Conservation (phyloP, 2,888 invertebrate genomes). For the Rhogogaster chlorosoma region DNA sequence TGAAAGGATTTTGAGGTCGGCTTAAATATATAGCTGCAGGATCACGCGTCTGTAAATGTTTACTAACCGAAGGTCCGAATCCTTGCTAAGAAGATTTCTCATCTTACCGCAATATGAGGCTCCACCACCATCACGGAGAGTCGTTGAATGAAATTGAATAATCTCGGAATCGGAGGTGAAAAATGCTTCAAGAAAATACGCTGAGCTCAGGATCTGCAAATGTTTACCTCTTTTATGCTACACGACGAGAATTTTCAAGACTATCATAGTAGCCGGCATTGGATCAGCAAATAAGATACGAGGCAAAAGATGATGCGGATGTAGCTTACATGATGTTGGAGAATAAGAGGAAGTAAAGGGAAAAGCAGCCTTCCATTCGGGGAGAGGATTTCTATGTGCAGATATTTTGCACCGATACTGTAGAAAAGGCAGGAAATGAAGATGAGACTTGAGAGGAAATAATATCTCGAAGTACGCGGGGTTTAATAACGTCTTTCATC, state of each 20-base stretch:
- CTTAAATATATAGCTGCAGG: background rate
- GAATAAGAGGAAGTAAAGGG: background rate
- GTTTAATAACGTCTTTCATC: background rate
- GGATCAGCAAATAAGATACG: constrained; percentile 2
- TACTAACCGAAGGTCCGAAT: background rate
- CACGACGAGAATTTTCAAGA: background rate
- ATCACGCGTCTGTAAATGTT: constrained; percentile 25
- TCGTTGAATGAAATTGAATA: background rate
- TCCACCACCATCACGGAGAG: background rate
- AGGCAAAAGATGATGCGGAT: constrained; percentile 5
- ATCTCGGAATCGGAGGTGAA: background rate
- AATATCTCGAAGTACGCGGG: background rate
- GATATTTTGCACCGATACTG: background rate
- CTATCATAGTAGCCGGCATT: background rate
- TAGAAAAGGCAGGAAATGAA: background rate
- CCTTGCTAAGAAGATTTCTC: background rate
- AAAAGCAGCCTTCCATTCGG: background rate
- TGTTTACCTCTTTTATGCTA: background rate
- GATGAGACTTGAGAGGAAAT: background rate
- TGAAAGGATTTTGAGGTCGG: background rate
- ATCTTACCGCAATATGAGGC: background rate
- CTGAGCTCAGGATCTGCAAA: background rate
- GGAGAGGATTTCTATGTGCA: background rate
- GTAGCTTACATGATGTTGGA: background rate
- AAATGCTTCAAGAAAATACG: background rate